These are phyloP conservation scores for Phaethon lepturus DNA, from an alignment of 2,113 vertebrate species.

Conservation along the genomic window DNA sequence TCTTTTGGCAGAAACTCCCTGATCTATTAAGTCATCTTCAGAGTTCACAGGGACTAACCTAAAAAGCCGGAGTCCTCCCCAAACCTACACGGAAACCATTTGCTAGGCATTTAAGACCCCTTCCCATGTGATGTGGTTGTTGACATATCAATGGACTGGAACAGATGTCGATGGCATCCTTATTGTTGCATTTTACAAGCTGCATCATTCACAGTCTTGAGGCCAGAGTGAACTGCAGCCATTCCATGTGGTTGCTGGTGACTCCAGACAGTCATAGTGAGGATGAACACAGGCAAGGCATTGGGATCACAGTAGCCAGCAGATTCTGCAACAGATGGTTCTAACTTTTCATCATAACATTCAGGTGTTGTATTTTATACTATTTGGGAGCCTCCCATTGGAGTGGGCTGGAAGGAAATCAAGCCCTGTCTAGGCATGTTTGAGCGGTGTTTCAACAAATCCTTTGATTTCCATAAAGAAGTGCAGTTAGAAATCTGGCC, in stretches of 20 bases:
- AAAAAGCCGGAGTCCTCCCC: not conserved
- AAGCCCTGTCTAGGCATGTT: not conserved
- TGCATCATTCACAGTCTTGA: not conserved
- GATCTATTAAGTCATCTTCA: not conserved
- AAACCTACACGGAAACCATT: not conserved
- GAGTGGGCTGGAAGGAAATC: slow-evolving; percentile 26
- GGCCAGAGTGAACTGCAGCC: not conserved
- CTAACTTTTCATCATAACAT: not conserved
- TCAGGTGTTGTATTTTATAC: slow-evolving; percentile 13
- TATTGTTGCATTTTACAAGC: not conserved
- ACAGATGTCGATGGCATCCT: not conserved
- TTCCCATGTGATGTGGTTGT: not conserved
- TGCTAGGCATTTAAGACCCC: not conserved
- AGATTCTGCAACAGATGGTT: not conserved
- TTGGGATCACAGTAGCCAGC: not conserved
- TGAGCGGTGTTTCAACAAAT: slow-evolving; percentile 27
- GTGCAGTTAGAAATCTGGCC: not conserved
- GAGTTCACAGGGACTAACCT: not conserved
- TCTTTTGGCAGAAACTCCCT: not conserved
- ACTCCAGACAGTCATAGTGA: not conserved
- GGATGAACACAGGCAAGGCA: not conserved
- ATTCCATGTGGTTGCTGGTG: not conserved
- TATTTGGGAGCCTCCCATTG: not conserved
- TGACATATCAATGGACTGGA: not conserved
- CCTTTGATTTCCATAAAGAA: slow-evolving; percentile 4